phyloP scores from a whole-genome alignment of 2,113 vertebrate genomes.

The Australoheros scitulus region DNA sequence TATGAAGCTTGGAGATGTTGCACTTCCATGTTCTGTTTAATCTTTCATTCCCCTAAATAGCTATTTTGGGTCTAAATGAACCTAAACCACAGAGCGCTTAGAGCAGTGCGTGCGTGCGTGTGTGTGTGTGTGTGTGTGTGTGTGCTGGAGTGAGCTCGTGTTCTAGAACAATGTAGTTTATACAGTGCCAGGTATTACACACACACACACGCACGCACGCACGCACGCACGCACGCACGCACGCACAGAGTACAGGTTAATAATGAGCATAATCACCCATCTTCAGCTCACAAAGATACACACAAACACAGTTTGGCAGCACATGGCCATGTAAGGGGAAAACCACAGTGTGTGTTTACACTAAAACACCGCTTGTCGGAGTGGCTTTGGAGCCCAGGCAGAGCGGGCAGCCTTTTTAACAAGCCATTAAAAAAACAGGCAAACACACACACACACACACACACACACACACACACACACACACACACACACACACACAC shows the following conservation, averaged over 20 bases:
- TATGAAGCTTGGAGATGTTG: background rate
- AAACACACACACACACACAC: slow-evolving; percentile 36
- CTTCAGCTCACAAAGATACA: slow-evolving; percentile 59
- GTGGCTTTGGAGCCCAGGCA: slow-evolving; percentile 67
- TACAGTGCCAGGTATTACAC: no score
- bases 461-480: slow-evolving; percentile 11
- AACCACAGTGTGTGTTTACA: slow-evolving; percentile 78
- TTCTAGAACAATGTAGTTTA: no score
- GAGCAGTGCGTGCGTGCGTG: slow-evolving; percentile 7
- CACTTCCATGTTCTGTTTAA: background rate
- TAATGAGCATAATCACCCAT: slow-evolving; percentile 75
- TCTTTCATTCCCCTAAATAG: slow-evolving; percentile 4
- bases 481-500: slow-evolving; percentile 33
- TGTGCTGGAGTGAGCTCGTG: no score
- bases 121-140: background rate
- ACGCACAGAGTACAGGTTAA: slow-evolving; percentile 63
- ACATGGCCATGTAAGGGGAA: slow-evolving; percentile 83
- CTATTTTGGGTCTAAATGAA: slow-evolving; percentile 32
- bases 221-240: slow-evolving; percentile 8
- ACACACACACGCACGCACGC: no score
- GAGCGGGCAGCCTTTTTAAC: slow-evolving; percentile 74
- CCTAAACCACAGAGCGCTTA: background rate
- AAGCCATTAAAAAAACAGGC: slow-evolving; percentile 55
- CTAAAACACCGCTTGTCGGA: slow-evolving; percentile 77
- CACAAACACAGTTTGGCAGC: slow-evolving; percentile 67